Conservation (phyloP, 2,113 vertebrate genomes). For the Rhegmatorhina hoffmannsi region DNA sequence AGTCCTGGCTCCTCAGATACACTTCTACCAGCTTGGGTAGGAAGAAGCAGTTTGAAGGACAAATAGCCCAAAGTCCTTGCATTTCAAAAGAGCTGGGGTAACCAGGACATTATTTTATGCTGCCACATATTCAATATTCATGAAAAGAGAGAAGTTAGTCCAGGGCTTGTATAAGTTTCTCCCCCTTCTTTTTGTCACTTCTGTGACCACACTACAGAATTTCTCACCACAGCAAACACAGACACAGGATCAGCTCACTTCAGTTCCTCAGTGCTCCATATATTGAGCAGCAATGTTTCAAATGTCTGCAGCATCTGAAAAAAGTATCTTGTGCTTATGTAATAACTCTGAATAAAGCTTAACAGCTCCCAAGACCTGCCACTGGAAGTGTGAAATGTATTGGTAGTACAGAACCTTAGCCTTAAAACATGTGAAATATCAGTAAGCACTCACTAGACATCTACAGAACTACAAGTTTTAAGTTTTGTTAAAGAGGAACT, state of each 20-base stretch:
- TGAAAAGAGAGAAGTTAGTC: neutral
- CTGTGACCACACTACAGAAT: neutral
- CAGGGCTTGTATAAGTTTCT: neutral
- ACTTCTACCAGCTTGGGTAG: neutral
- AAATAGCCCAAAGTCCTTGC: neutral
- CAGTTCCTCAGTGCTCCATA: neutral
- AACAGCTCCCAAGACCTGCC: neutral
- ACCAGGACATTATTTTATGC: neutral
- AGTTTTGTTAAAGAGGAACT: neutral
- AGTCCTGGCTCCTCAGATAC: neutral
- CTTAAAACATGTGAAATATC: neutral
- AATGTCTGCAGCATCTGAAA: neutral
- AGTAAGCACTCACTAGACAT: neutral
- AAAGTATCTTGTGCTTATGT: constrained; percentile 4
- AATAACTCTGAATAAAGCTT: constrained; percentile 53
- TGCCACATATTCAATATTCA: neutral
- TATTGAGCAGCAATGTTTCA: neutral
- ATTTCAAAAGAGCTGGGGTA: neutral
- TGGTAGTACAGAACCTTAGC: neutral
- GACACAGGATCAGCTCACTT: neutral
- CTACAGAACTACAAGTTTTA: neutral
- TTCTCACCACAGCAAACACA: neutral
- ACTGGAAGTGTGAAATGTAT: neutral
- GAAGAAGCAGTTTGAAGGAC: neutral
- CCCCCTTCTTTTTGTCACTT: neutral